Evolutionary conservation across 2,888 invertebrate genomes (phyloP).

Genomic region (Halictus ligatus): DNA sequence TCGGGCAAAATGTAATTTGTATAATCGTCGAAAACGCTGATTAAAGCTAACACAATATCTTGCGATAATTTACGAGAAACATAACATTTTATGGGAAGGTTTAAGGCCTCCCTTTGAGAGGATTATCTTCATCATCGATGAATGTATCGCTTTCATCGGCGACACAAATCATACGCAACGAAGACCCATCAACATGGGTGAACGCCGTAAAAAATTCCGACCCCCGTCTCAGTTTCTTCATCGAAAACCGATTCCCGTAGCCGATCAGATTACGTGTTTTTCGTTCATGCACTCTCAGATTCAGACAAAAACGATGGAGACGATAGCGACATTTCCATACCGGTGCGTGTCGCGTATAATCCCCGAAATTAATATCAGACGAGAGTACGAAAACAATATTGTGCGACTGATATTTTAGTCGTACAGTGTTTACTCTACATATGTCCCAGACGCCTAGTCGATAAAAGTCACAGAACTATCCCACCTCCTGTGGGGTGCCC

Average conservation of each 20-base stretch:
- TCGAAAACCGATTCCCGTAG: slow-evolving; percentile 52
- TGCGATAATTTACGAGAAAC: background rate
- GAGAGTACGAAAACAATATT: background rate
- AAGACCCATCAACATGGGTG: slow-evolving; percentile 24
- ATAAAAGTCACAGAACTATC: too few species aligned
- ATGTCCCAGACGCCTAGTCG: too few species aligned
- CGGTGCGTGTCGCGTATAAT: background rate
- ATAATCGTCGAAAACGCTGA: background rate
- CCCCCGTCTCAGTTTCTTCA: slow-evolving; percentile 38
- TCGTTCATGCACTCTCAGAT: background rate
- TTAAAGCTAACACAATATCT: background rate
- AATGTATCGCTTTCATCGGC: slow-evolving; percentile 30
- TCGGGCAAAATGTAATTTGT: background rate
- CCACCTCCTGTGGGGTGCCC: too few species aligned
- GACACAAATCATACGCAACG: slow-evolving; percentile 31
- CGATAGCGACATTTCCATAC: background rate
- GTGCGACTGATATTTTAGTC: background rate
- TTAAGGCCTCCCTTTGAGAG: slow-evolving; percentile 14
- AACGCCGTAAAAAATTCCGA: slow-evolving; percentile 38
- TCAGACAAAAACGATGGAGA: background rate
- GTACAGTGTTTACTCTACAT: too few species aligned
- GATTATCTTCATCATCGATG: slow-evolving; percentile 23
- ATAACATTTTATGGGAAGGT: background rate
- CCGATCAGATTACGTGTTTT: slow-evolving; percentile 3
- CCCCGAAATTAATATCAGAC: background rate